Conservation (phyloP, 2,888 invertebrate species). For the Xestia sexstrigata region DNA sequence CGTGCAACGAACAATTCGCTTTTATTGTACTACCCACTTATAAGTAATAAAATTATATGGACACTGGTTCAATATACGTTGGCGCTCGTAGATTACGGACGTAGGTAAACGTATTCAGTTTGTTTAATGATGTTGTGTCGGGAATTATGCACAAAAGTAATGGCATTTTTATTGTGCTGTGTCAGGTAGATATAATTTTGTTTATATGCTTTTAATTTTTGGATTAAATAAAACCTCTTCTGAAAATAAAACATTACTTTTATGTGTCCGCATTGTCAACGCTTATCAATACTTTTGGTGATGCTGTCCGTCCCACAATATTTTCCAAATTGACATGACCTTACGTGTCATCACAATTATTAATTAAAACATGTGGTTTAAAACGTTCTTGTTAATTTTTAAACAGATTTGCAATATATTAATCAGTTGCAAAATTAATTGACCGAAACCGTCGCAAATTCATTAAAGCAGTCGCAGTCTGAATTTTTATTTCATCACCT, state of each 20-base stretch:
- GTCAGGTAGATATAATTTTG: background rate
- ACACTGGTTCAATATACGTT: slow-evolving; percentile 48
- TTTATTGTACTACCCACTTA: slow-evolving; percentile 66
- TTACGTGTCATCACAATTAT: background rate
- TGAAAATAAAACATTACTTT: background rate
- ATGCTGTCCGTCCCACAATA: background rate
- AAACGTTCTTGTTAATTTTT: background rate
- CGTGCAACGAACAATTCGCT: slow-evolving; percentile 58
- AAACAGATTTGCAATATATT: slow-evolving; percentile 17
- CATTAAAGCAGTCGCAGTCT: background rate
- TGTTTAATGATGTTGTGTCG: slow-evolving; percentile 32
- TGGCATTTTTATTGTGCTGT: slow-evolving; percentile 9
- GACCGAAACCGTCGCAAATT: background rate
- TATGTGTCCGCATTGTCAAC: background rate
- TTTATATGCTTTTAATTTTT: background rate
- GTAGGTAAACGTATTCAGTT: slow-evolving; percentile 19
- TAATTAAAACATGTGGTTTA: slow-evolving; percentile 19
- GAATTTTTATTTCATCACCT: background rate
- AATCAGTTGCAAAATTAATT: slow-evolving; percentile 8
- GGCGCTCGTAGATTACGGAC: slow-evolving; percentile 23
- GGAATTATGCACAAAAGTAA: slow-evolving; percentile 18
- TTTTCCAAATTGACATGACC: background rate
- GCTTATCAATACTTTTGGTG: background rate
- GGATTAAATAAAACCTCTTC: background rate
- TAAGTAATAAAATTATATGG: slow-evolving; percentile 67